Evolutionary conservation across 1,140 invertebrate genomes (phyloP).

Genomic region (Brachionus calyciflorus): DNA sequence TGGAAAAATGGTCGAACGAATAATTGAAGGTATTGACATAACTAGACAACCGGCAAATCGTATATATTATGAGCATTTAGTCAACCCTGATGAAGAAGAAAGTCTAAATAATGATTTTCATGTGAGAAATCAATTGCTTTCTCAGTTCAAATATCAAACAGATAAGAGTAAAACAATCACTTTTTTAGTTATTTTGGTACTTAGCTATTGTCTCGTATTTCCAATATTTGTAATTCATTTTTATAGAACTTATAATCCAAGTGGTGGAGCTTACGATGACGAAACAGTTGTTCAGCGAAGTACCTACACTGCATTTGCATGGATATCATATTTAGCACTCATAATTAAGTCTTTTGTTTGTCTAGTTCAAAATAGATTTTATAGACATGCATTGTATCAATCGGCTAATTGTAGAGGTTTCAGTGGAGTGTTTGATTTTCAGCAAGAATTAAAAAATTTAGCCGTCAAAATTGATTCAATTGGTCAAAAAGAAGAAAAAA

Average conservation of each 20-base stretch:
- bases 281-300: slow-evolving; percentile 2
- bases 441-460: neutral
- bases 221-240: slow-evolving; percentile 42
- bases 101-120: slow-evolving; percentile 6
- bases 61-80: slow-evolving; percentile 30
- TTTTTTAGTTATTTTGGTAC: slow-evolving; percentile 8
- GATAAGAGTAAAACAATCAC: slow-evolving; percentile 21
- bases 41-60: neutral
- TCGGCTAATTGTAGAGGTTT: slow-evolving; percentile 27
- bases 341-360: slow-evolving; percentile 4
- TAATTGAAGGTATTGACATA: slow-evolving; percentile 29
- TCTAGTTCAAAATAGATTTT: slow-evolving; percentile 29
- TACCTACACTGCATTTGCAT: slow-evolving; percentile 31
- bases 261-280: slow-evolving; percentile 18
- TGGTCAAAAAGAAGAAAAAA: too few relatives aligned
- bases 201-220: slow-evolving; percentile 29
- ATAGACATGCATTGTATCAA: slow-evolving; percentile 40
- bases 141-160: slow-evolving; percentile 19
- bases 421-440: slow-evolving; percentile 24
- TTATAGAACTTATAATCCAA: slow-evolving; percentile 20
- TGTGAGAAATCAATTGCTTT: slow-evolving; percentile 37
- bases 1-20: neutral
- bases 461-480: too few relatives aligned
- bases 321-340: slow-evolving; percentile 27
- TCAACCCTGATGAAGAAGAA: neutral